Conservation (phyloP, 2,797 vertebrate genomes). For the Rhinogobio ventralis region DNA sequence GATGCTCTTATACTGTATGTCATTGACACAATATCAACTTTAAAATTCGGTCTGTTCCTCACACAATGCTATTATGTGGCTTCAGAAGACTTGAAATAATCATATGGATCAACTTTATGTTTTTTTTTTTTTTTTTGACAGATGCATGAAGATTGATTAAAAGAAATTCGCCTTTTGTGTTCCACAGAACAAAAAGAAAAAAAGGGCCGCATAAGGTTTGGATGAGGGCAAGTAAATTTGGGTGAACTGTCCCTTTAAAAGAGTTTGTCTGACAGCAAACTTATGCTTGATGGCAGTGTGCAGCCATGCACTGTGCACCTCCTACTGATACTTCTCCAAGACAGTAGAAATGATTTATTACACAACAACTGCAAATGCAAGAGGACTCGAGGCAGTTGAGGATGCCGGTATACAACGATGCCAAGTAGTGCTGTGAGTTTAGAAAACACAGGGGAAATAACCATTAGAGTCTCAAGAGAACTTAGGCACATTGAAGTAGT, state of each 20-base stretch:
- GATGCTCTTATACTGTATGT: too few relatives aligned
- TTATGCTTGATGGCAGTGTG: conserved; percentile 25
- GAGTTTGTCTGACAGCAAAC: conserved; percentile 22
- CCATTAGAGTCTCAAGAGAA: conserved; percentile 1
- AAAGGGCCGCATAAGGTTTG: neutral
- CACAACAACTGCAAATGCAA: conserved; percentile 45
- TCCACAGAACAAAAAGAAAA: neutral
- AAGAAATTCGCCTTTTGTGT: neutral
- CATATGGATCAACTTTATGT: neutral
- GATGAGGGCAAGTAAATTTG: neutral
- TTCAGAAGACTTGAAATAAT: neutral
- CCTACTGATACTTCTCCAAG: conserved; percentile 31
- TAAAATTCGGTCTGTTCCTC: neutral
- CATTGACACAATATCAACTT: neutral
- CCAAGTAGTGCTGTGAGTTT: conserved; percentile 1
- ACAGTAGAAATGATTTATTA: conserved; percentile 47
- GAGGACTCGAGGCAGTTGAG: conserved; percentile 27
- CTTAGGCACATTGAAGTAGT: neutral
- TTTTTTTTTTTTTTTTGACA: neutral
- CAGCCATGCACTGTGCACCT: conserved; percentile 18
- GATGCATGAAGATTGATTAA: neutral
- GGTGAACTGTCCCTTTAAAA: conserved; percentile 28
- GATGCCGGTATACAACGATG: conserved; percentile 12
- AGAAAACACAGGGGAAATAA: conserved; percentile 39
- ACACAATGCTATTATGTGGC: neutral